Evolutionary conservation across 1,140 invertebrate species (phyloP).

Genomic region (Drosophila kanapiae): DNA sequence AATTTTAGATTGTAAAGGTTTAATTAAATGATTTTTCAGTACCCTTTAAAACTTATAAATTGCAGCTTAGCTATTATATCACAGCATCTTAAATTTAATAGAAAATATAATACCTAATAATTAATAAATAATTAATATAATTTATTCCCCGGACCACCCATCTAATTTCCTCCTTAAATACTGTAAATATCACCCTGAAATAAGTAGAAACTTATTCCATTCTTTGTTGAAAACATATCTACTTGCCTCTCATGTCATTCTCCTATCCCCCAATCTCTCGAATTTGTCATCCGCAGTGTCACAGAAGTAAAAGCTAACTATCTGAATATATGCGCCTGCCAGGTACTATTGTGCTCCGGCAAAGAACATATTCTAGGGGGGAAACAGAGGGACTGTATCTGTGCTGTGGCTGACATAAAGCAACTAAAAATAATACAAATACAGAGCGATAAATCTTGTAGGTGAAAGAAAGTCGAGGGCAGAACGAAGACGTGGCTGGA

Average conservation of each 20-base stretch:
- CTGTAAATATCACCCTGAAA: background rate
- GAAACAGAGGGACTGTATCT: constrained; percentile 32
- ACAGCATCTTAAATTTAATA: too few relatives aligned
- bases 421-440: constrained; percentile 85
- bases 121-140: background rate
- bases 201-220: constrained; percentile 5
- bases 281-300: constrained; percentile 31
- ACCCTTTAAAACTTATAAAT: too few relatives aligned
- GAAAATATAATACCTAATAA: too few relatives aligned
- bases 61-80: too few relatives aligned
- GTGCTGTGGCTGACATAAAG: constrained; percentile 73
- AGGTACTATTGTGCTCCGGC: constrained; percentile 29
- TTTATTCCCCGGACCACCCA: too few relatives aligned
- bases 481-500: constrained; percentile 32
- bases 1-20: background rate
- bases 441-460: constrained; percentile 82
- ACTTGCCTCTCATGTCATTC: background rate
- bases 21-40: too few relatives aligned
- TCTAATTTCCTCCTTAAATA: background rate
- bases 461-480: constrained; percentile 74
- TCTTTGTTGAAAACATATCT: background rate
- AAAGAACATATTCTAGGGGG: constrained; percentile 5
- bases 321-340: constrained; percentile 19
- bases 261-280: background rate
- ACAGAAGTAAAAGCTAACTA: constrained; percentile 45